Base-by-base conservation (phyloP, 2,888 invertebrate species). In the Idaea dimidiata region DNA sequence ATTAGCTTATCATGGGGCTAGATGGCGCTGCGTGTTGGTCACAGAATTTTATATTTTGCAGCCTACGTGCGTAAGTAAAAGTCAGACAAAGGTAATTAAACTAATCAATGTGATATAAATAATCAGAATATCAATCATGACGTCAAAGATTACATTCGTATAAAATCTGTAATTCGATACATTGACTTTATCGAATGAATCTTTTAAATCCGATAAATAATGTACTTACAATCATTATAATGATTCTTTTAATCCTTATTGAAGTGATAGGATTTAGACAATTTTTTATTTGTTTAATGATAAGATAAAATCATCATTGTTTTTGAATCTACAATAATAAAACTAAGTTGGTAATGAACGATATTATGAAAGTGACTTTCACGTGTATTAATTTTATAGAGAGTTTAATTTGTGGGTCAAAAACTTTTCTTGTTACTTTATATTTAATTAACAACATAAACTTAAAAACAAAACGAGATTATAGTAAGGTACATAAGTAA, bases 201-300 rank as follows among this genome's bases (percentile, higher is more conserved):
- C 43, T 43, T 43, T 8, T 14, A 14, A 43, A 43, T 14, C 14
- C 43, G 43, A 43, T 43, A 43, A 43, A 43, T 43, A 8, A 43
- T 43, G 8, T 43, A 43, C 43, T 3, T 14, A 6, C 1, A 32
- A 43, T 14, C 3, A 14, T 3, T 14, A 3, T 43, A 43, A 43
- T 43, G 14, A 43, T 43, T 14, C 8, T 43, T 43, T 43, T 43
- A 43, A 43, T 43, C 43, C 43, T 43, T 43, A 43, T 43, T 43
- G 43, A 43, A 43, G 43, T 43, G 43, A 43, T 43, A 43, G 43
- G 43, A 43, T 43, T 43, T 43, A 43, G 43, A 43, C 43, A 43
- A 14, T 14, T 43, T 43, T 43, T 43, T 43, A 10, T 43, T 43
- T 43, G 43, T 43, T 43, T 43, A 14, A 43, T 43, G 43, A 43